These are phyloP conservation scores for Melanerpes formicivorus DNA, from an alignment of 2,113 vertebrate genomes.

Conservation along the genomic window DNA sequence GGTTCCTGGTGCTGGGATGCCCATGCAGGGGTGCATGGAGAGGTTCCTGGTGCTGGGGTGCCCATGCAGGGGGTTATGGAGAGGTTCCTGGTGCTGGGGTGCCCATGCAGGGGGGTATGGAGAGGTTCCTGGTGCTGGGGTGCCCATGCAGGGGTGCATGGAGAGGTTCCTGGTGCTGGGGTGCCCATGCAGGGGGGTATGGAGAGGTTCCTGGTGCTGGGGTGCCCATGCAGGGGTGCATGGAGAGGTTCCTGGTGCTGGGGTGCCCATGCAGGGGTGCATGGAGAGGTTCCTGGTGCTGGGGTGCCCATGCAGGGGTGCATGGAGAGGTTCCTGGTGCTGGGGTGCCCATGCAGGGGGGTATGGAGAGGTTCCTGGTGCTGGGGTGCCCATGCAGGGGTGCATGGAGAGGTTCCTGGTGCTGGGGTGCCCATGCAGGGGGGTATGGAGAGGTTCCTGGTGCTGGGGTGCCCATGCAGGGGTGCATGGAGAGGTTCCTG, in stretches of 20 bases:
- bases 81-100: too few species aligned
- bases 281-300: too few species aligned
- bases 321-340: rapidly evolving
- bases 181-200: background rate
- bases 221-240: too few species aligned
- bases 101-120: rapidly evolving
- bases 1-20: too few species aligned
- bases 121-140: background rate
- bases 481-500: too few species aligned
- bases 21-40: too few species aligned
- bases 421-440: background rate
- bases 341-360: rapidly evolving
- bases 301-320: too few species aligned
- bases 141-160: background rate
- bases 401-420: rapidly evolving
- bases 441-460: background rate
- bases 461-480: too few species aligned
- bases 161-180: too few species aligned
- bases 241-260: too few species aligned
- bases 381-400: background rate
- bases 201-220: too few species aligned
- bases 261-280: too few species aligned
- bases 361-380: rapidly evolving
- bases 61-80: rapidly evolving
- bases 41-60: background rate